A percentile compares a stretch with the other conserved stretches of the same genome.
phyloP scores from a whole-genome alignment of 2,888 invertebrate genomes.

The Camponotus fellah region DNA sequence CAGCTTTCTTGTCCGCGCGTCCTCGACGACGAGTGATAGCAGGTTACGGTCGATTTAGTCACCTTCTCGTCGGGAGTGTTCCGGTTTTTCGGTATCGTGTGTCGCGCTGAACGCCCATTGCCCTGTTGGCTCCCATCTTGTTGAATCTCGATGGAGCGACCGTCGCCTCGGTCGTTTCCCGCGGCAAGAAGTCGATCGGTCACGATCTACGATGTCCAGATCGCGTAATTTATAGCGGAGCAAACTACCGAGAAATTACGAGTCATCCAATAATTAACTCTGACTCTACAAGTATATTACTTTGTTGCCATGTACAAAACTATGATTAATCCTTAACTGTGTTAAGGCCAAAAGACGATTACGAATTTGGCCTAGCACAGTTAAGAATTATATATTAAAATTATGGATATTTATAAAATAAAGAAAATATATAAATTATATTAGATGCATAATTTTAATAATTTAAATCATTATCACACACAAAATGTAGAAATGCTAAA shows the following conservation, averaged over 20 bases:
- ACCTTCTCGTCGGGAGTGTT: constrained; percentile 79
- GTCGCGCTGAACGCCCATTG: constrained; percentile 27
- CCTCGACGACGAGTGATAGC: constrained; percentile 77
- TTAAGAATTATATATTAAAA: background rate
- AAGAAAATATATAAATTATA: background rate
- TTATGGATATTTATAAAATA: background rate
- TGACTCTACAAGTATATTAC: constrained; percentile 3
- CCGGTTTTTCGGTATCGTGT: constrained; percentile 71
- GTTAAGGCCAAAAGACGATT: background rate
- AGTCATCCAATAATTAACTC: constrained; percentile 32
- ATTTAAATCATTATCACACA: background rate
- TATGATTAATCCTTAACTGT: background rate
- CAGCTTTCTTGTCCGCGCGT: constrained; percentile 46
- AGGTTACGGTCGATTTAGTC: constrained; percentile 83
- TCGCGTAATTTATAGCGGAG: constrained; percentile 19
- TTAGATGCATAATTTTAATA: background rate
- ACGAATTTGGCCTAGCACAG: background rate
- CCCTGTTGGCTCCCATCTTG: constrained; percentile 53
- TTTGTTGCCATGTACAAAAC: background rate
- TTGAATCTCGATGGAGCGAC: constrained; percentile 56
- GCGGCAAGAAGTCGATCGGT: constrained; percentile 60
- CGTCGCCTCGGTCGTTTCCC: background rate
- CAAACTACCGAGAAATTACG: constrained; percentile 44
- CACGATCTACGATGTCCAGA: constrained; percentile 44
- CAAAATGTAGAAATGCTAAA: background rate